Conservation (phyloP, 30 jellyfish, hydroid and myxozoan genomes). For the Catostylus mosaicus region DNA sequence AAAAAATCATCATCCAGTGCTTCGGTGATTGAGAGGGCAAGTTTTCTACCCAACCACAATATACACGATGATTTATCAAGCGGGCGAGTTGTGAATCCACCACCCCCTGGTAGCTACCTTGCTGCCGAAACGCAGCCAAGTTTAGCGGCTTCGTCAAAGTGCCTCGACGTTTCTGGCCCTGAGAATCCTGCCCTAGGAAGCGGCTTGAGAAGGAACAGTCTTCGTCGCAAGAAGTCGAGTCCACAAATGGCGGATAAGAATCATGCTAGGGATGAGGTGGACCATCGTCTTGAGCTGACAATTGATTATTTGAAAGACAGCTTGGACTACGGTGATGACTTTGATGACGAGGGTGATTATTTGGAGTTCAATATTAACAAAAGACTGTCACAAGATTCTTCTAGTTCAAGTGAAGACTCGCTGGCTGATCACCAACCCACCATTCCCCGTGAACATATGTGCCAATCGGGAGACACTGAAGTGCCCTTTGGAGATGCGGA, state of each 20-base stretch:
- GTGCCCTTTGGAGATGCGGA: not conserved
- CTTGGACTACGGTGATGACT: constrained; percentile 60
- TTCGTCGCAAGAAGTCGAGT: constrained; percentile 27
- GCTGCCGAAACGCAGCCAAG: not conserved
- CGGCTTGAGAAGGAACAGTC: constrained; percentile 19
- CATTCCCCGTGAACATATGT: not conserved
- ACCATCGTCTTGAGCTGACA: constrained; percentile 60
- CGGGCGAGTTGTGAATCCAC: not conserved
- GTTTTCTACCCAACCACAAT: not conserved
- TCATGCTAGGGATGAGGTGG: not conserved
- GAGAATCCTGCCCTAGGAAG: not conserved
- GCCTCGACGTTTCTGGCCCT: not conserved
- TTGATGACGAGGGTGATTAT: constrained; percentile 41
- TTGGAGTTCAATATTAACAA: constrained; percentile 10
- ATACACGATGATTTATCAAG: not conserved
- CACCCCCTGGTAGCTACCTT: not conserved
- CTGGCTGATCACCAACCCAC: not conserved
- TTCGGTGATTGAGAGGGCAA: not conserved
- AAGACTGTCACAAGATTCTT: not conserved
- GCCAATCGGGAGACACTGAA: not conserved
- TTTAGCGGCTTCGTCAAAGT: not conserved
- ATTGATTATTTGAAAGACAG: constrained; percentile 77
- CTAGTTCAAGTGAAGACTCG: constrained; percentile 46
- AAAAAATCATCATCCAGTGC: constrained; percentile 8
- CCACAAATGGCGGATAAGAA: not conserved